These are phyloP conservation scores for Euspilapteryx auroguttella DNA, from an alignment of 2,888 invertebrate genomes.

Conservation along the genomic window DNA sequence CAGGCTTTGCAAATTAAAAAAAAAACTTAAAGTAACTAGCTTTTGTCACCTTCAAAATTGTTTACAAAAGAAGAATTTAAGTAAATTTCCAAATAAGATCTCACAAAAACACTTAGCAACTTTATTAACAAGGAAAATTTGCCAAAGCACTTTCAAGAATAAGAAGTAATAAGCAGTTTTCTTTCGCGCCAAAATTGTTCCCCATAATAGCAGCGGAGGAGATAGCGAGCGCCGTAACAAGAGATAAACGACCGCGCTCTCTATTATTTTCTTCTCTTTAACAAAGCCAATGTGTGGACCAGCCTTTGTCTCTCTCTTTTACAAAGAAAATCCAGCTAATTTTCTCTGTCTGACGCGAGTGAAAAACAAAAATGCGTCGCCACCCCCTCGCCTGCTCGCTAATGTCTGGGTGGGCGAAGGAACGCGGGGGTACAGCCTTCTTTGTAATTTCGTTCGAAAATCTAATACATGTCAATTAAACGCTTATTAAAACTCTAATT, in stretches of 20 bases:
- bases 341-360: conserved; percentile 28
- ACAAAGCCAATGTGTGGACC: conserved; percentile 57
- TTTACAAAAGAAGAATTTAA: too few species aligned
- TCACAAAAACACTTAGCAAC: too few species aligned
- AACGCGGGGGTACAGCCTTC: conserved; percentile 31
- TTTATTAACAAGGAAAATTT: conserved; percentile 20
- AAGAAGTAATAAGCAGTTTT: conserved; percentile 60
- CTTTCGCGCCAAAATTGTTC: conserved; percentile 61
- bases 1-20: too few species aligned
- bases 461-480: conserved; percentile 58
- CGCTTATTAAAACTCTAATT: conserved; percentile 43
- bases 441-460: conserved; percentile 50
- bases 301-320: conserved; percentile 41
- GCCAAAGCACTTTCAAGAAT: conserved; percentile 38
- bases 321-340: conserved; percentile 12
- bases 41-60: too few species aligned
- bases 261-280: conserved; percentile 61
- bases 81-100: too few species aligned
- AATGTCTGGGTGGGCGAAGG: conserved; percentile 37
- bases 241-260: conserved; percentile 60
- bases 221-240: conserved; percentile 56
- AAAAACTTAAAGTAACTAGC: too few species aligned
- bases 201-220: conserved; percentile 53
- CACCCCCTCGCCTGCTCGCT: conserved; percentile 30
- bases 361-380: conserved; percentile 55